Evolutionary conservation across 2,113 vertebrate species (phyloP).

Genomic region (Stegastes partitus): DNA sequence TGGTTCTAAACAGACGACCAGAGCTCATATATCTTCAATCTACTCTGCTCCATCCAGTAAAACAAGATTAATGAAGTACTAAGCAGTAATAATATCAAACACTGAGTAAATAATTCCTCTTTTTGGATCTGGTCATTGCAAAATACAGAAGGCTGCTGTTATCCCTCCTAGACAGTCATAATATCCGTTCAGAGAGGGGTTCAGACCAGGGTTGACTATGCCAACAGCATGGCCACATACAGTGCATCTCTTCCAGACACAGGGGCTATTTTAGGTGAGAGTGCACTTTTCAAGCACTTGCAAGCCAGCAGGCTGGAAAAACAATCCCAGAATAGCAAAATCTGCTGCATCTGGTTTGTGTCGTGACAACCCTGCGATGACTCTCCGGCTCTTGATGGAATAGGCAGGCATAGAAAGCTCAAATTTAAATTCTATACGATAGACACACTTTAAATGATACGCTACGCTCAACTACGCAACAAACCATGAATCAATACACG

Average conservation of each 20-base stretch:
- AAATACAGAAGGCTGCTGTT: slow-evolving; percentile 5
- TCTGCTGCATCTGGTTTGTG: slow-evolving; percentile 79
- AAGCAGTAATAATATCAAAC: not conserved
- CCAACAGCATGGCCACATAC: slow-evolving; percentile 52
- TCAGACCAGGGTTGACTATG: slow-evolving; percentile 41
- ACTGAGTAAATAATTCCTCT: not conserved
- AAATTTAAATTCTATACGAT: slow-evolving; percentile 45
- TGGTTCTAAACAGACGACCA: not conserved
- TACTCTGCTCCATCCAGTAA: not conserved
- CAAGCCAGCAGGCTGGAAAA: slow-evolving; percentile 69
- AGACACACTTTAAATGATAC: slow-evolving; percentile 43
- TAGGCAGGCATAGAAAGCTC: slow-evolving; percentile 50
- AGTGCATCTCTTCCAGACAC: slow-evolving; percentile 49
- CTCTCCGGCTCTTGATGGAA: slow-evolving; percentile 61
- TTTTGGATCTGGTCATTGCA: not conserved
- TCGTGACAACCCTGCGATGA: slow-evolving; percentile 69
- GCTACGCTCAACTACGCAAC: slow-evolving; percentile 33
- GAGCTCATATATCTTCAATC: not conserved
- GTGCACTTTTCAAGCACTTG: slow-evolving; percentile 59
- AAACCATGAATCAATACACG: slow-evolving; percentile 43
- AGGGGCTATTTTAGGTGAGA: slow-evolving; percentile 61
- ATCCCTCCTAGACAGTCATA: not conserved
- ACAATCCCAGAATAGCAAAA: slow-evolving; percentile 72
- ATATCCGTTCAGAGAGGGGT: slow-evolving; percentile 35
- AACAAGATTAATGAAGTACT: not conserved